Base-by-base conservation (phyloP, 2,888 invertebrate genomes). In the Andrena marginata region DNA sequence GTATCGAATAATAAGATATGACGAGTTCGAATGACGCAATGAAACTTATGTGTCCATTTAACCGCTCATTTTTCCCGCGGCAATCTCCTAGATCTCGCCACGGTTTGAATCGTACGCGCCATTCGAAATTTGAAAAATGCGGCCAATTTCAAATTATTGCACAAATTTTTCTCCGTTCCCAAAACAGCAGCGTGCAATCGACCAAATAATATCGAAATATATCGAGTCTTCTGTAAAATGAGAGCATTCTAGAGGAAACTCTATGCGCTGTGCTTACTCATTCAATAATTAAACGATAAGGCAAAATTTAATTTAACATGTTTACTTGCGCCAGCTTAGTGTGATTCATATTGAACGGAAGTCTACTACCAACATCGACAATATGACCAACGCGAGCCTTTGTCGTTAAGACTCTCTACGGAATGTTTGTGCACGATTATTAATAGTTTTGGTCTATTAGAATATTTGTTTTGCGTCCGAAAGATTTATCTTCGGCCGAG, bases 221-320 rank as follows among this genome's bases (percentile, higher is more conserved):
- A 65, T 2, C 16, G 6, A 65, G 4, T 4, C 20, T 68, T 20
- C 64, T 2, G 23, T n/a, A 51, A 60, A 2, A 33, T 26, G 33
- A 48, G 48, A 73, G 65, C n/a, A 51, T 70, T 51, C n/a, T 23
- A 16, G 6, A 60, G n/a, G 7, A 23, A 33, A 70, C 23, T 69
- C 64, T 13, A 31, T 63, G 26, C 16, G 23, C 13, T 29, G 26
- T 49, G 63, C 13, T 42, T 75, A 68, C 75, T 80, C 70, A 31
- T 79, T 68, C 16, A 59, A 49, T 10, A 3, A 29, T 31, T n/a
- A 2, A 16, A 23, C 23, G 82, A 82, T 75, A 80, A 81, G 69
- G 0, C 60, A 7, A 49, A 26, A 10, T 68, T 67, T 49, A 51
- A 62, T 75, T 65, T 31, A 33, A 1, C 51, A 71, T 67, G 75